Evolutionary conservation across 2,888 invertebrate genomes (phyloP).

Genomic region (Hypsopygia costalis): DNA sequence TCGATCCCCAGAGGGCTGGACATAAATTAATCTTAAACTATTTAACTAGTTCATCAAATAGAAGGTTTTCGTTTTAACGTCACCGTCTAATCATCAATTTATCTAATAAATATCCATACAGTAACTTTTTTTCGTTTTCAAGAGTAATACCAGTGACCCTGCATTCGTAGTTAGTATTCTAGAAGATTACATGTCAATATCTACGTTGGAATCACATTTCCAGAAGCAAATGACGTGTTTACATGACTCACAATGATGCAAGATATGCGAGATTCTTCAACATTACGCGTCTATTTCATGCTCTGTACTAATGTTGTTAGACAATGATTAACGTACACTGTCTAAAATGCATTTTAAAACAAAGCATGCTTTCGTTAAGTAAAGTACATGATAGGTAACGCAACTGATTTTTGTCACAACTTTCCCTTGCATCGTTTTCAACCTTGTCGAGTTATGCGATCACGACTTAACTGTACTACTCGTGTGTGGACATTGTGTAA

Average conservation of each 20-base stretch:
- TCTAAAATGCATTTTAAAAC: conserved; percentile 46
- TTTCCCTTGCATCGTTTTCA: conserved; percentile 41
- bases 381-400: conserved; percentile 19
- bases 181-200: too few species aligned
- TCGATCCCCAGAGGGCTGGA: background rate
- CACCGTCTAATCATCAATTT: too few species aligned
- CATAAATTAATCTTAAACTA: too few species aligned
- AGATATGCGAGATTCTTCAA: conserved; percentile 42
- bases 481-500: conserved; percentile 35
- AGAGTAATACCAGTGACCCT: too few species aligned
- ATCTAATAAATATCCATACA: too few species aligned
- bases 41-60: too few species aligned
- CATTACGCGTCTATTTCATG: conserved; percentile 37
- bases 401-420: conserved; percentile 31
- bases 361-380: conserved; percentile 40
- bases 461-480: conserved; percentile 32
- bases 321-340: conserved; percentile 53
- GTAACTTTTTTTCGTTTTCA: too few species aligned
- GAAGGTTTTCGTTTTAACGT: too few species aligned
- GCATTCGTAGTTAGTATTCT: too few species aligned
- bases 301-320: conserved; percentile 39
- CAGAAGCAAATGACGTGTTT: conserved; percentile 12
- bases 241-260: conserved; percentile 47
- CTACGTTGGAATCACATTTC: conserved; percentile 4
- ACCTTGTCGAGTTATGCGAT: conserved; percentile 33